Evolutionary conservation across 30 jellyfish, hydroid and myxozoan genomes (phyloP).

Genomic region (Catostylus mosaicus): DNA sequence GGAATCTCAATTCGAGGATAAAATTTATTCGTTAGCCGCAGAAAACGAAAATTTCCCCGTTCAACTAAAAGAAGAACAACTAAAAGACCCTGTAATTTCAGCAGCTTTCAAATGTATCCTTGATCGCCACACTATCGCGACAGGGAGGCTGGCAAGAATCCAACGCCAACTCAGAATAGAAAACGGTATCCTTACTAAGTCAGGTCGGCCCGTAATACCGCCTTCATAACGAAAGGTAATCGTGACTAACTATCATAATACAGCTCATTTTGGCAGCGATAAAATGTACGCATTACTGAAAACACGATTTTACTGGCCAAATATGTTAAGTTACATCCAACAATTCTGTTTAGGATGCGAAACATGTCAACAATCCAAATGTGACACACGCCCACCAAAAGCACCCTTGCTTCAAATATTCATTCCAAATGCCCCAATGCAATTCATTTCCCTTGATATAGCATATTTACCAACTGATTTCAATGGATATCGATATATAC

Average conservation of each 20-base stretch:
- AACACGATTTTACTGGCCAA: conserved; percentile 49
- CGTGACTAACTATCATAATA: conserved; percentile 1
- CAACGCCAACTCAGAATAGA: too few relatives aligned
- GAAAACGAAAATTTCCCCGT: conserved; percentile 5
- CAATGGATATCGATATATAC: conserved; percentile 32
- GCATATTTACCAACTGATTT: conserved; percentile 17
- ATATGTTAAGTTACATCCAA: conserved; percentile 17
- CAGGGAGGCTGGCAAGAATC: too few relatives aligned
- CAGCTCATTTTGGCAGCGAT: not conserved
- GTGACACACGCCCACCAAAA: conserved; percentile 51
- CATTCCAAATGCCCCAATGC: conserved; percentile 42
- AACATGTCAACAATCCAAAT: conserved; percentile 41
- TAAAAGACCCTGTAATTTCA: conserved; percentile 9
- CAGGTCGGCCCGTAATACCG: too few relatives aligned
- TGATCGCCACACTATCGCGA: too few relatives aligned
- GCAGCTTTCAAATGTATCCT: too few relatives aligned
- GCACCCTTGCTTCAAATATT: conserved; percentile 60
- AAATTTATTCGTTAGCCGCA: conserved; percentile 2
- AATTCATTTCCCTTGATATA: conserved; percentile 23
- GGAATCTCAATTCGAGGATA: conserved; percentile 9
- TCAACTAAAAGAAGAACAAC: conserved; percentile 21
- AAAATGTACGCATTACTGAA: not conserved
- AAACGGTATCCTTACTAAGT: too few relatives aligned
- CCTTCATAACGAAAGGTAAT: too few relatives aligned
- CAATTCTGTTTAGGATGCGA: not conserved